Conservation (phyloP, 2,113 vertebrate species). For the Rissa tridactyla region DNA sequence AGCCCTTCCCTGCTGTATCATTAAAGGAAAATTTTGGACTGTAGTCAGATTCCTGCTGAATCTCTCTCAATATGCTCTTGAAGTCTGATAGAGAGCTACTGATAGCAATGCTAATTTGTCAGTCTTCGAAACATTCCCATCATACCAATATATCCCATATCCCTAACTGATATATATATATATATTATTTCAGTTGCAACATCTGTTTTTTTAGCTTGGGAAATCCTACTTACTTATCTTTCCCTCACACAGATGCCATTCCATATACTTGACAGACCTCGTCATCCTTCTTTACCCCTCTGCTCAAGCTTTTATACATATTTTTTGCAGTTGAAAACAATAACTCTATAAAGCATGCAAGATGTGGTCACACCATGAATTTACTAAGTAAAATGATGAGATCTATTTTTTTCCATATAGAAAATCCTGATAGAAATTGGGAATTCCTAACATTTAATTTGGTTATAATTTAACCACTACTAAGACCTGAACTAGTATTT, state of each 20-base stretch:
- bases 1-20: background rate
- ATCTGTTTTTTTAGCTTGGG: background rate
- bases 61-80: background rate
- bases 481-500: background rate
- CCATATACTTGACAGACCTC: background rate
- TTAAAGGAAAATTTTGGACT: background rate
- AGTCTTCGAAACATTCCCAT: background rate
- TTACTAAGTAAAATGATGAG: background rate
- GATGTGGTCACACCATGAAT: background rate
- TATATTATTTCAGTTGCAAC: background rate
- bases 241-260: background rate
- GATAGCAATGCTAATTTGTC: background rate
- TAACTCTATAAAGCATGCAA: background rate
- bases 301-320: background rate
- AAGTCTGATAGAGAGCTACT: background rate
- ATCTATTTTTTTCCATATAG: background rate
- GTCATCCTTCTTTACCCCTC: background rate
- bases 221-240: background rate
- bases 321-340: background rate
- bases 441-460: background rate
- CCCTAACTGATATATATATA: background rate
- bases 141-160: background rate
- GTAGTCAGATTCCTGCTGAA: background rate
- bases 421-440: background rate
- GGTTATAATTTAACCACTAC: background rate